phyloP scores from a whole-genome alignment of 2,797 vertebrate species.

The Clarias pachynema region DNA sequence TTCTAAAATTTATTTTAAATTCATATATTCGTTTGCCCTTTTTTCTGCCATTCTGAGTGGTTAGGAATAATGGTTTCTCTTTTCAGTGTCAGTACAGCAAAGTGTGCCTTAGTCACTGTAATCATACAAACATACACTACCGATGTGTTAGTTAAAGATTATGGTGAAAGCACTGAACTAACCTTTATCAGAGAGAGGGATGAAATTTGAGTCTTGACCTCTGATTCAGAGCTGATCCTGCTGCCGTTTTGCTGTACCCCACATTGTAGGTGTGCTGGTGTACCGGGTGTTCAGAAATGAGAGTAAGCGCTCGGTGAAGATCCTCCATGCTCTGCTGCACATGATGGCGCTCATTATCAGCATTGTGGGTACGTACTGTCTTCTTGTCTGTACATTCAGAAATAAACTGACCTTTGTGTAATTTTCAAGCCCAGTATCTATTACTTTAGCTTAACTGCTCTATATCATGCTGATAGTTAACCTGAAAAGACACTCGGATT shows the following conservation, averaged over 20 bases:
- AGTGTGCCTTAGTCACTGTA: neutral
- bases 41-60: neutral
- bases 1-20: no score
- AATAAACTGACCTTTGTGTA: neutral
- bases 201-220: neutral
- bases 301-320: conserved; percentile 82
- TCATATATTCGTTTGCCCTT: no score
- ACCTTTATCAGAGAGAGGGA: neutral
- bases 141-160: neutral
- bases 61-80: neutral
- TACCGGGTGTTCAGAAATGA: conserved; percentile 90
- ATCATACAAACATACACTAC: neutral
- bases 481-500: neutral
- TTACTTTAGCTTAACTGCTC: neutral
- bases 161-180: neutral
- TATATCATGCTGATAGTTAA: neutral
- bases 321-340: conserved; percentile 87
- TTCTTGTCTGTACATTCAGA: neutral
- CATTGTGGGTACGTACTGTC: conserved; percentile 83
- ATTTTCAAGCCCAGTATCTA: neutral
- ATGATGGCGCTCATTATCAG: conserved; percentile 81
- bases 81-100: neutral
- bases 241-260: neutral
- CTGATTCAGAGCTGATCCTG: neutral
- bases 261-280: conserved; percentile 85